Conservation (phyloP, 1,140 invertebrate genomes). For the Drosophila grimshawi region DNA sequence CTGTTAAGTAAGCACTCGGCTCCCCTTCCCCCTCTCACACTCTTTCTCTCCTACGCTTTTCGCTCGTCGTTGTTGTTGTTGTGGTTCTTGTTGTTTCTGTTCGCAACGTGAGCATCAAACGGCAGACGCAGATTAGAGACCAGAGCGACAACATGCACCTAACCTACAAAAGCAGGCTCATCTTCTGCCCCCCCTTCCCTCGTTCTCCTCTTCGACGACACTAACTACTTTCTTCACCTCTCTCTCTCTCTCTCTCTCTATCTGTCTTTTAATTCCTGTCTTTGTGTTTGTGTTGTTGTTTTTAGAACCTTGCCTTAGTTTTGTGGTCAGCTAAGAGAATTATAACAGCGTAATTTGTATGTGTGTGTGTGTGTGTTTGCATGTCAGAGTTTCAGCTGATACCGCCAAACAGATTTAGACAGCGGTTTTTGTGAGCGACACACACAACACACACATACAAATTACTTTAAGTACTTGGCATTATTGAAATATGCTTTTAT, state of each 20-base stretch:
- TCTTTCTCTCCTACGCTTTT: background rate
- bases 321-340: conserved; percentile 17
- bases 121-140: conserved; percentile 66
- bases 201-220: background rate
- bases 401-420: background rate
- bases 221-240: background rate
- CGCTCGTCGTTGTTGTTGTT: conserved; percentile 8
- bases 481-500: no score
- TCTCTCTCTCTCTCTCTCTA: background rate
- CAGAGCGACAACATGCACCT: conserved; percentile 46
- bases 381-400: background rate
- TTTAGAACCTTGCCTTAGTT: background rate
- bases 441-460: no score
- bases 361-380: background rate
- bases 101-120: conserved; percentile 64
- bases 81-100: conserved; percentile 9
- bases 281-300: background rate
- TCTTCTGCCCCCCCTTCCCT: no score
- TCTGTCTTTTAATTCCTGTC: background rate
- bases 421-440: no score
- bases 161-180: background rate
- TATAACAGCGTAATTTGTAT: background rate
- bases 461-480: no score
- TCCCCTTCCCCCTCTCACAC: no score
- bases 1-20: no score